Base-by-base conservation (phyloP, 1,140 invertebrate genomes). In the Heliconius eleuchia region DNA sequence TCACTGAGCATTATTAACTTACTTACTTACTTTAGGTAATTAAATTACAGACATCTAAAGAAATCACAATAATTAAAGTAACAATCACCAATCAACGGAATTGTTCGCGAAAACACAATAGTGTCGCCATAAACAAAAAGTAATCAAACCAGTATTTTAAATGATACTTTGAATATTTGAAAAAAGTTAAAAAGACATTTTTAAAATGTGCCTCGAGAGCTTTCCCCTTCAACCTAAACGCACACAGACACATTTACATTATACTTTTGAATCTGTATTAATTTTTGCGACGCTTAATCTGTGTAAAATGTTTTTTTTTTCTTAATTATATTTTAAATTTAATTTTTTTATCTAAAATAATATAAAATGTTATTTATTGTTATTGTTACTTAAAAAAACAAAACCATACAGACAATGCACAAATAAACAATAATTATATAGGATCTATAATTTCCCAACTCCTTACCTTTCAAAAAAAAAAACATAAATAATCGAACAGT, bases 401-500 rank as follows among this genome's bases (percentile, higher is more conserved):
- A 50, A 80, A 52, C 42, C 23, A 66, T 13, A 66, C 3, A 66
- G 23, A 66, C 13, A 66, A 88, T 86, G 82, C 80, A 84, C 82
- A 71, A 78, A 85, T 78, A 81, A 80, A 80, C 76, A 84, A 77
- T 19, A 79, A 80, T 77, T 76, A 85, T 81, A 81, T 78, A 75
- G 74, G 80, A 77, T 80, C 80, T 82, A 82, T 83, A 84, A 85
- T 84, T 84, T 83, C 83, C 74, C 80, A 83, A 82, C 83, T 90
- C 83, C 86, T 92, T 91, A 89, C 85, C 85, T 92, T 86, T 88
- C 84, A 84, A 84, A 87, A 88, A 88, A 85, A 90, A 87, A 89
- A 86, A 90, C 83, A 89, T 87, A 89, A 89, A 92, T 89, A 91
- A 93, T 90, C 87, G 89, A 91, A 92, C 84, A 89, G 88, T 89